Conservation (phyloP, 1,140 invertebrate species). For the Hydropsyche tenuis region DNA sequence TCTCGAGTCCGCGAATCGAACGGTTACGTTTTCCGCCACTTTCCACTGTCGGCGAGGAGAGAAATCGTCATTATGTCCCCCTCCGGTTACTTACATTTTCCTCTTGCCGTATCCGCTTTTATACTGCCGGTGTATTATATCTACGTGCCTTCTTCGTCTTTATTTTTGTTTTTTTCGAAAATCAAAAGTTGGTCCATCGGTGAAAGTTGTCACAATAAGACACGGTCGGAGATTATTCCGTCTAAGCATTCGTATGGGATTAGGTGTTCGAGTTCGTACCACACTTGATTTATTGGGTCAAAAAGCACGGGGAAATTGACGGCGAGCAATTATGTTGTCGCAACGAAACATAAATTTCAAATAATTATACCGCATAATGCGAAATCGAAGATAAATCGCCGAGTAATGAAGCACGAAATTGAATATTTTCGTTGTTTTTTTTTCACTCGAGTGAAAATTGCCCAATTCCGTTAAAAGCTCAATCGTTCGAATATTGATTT, state of each 20-base stretch:
- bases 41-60: background rate
- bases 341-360: slow-evolving; percentile 17
- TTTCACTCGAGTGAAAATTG: no score
- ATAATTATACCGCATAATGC: background rate
- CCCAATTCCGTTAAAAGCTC: no score
- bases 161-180: no score
- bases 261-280: background rate
- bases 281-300: slow-evolving; percentile 2
- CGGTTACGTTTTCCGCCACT: background rate
- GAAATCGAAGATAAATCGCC: background rate
- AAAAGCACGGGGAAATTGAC: slow-evolving; percentile 2
- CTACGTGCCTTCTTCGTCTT: no score
- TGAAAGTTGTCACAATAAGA: no score
- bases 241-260: no score
- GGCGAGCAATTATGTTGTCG: slow-evolving; percentile 1
- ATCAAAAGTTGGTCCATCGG: no score
- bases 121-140: no score
- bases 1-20: no score
- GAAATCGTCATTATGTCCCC: background rate
- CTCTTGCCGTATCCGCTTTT: background rate
- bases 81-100: background rate
- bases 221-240: no score
- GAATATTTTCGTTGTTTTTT: background rate
- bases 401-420: slow-evolving; percentile 12
- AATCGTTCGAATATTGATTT: background rate